Evolutionary conservation across 2,888 invertebrate genomes (phyloP).

Genomic region (Eilema sororculum): DNA sequence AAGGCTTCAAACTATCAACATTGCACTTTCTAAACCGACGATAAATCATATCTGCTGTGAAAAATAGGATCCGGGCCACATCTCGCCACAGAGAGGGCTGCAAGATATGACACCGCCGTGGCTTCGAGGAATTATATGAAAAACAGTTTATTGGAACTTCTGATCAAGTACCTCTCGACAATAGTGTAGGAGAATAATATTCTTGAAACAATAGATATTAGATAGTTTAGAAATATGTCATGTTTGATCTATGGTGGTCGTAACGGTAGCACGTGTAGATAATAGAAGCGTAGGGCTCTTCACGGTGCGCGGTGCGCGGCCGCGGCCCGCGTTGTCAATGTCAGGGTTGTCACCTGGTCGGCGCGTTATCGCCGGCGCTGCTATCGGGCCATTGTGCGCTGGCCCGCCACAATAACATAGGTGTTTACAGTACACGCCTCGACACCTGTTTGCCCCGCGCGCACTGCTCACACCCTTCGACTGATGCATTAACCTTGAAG

Average conservation of each 20-base stretch:
- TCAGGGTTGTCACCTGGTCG: constrained; percentile 47
- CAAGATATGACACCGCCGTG: background rate
- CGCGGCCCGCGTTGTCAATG: constrained; percentile 22
- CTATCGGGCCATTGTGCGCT: constrained; percentile 56
- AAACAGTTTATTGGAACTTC: constrained; percentile 13
- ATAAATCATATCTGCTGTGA: constrained; percentile 29
- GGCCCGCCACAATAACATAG: constrained; percentile 47
- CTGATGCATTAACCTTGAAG: background rate
- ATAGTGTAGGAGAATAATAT: constrained; percentile 17
- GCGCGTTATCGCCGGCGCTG: constrained; percentile 51
- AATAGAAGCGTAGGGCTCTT: background rate
- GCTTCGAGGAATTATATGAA: constrained; percentile 7
- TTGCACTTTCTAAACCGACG: constrained; percentile 37
- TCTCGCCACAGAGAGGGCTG: background rate
- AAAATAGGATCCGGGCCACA: constrained; percentile 8
- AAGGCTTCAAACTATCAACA: constrained; percentile 21
- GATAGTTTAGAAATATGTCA: constrained; percentile 14
- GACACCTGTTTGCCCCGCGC: constrained; percentile 39
- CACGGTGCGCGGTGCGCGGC: background rate
- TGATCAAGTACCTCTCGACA: constrained; percentile 10
- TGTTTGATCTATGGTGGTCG: background rate
- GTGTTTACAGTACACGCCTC: constrained; percentile 44
- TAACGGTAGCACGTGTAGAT: constrained; percentile 4
- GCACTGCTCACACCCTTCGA: background rate
- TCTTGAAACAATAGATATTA: constrained; percentile 13